phyloP scores from a whole-genome alignment of 2,888 invertebrate genomes.

The Ariolimax columbianus region DNA sequence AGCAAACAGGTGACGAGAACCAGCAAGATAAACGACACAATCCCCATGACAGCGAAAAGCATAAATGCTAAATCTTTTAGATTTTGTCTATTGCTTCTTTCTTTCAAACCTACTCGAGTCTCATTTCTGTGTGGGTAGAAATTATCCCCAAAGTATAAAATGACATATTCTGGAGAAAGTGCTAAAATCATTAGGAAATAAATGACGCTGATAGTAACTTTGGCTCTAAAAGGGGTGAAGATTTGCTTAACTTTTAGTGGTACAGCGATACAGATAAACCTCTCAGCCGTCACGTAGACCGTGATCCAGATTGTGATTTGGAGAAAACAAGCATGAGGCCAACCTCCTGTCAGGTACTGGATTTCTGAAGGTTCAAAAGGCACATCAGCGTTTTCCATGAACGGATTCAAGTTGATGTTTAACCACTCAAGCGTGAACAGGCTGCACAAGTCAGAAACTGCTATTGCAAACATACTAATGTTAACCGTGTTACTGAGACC shows the following conservation, averaged over 20 bases:
- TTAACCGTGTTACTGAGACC: conserved; percentile 14
- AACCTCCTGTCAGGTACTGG: not conserved
- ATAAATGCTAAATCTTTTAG: not conserved
- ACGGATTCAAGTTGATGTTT: conserved; percentile 12
- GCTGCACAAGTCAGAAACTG: conserved; percentile 2
- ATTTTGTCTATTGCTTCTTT: not conserved
- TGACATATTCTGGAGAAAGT: not conserved
- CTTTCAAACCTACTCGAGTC: not conserved
- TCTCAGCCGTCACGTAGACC: not conserved
- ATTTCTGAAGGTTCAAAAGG: conserved; percentile 1
- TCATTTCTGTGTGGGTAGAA: not conserved
- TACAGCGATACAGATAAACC: not conserved
- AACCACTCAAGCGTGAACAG: conserved; percentile 13
- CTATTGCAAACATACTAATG: conserved; percentile 16
- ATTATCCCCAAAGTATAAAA: conserved; percentile 9
- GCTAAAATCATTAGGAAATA: not conserved
- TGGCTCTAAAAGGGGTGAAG: conserved; percentile 12
- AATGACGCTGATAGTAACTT: not conserved
- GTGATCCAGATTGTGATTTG: conserved; percentile 22
- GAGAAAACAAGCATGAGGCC: conserved; percentile 24
- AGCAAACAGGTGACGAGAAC: not conserved
- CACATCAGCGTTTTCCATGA: conserved; percentile 12
- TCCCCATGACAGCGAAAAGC: not conserved
- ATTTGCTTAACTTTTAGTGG: conserved; percentile 18
- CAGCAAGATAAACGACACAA: not conserved